phyloP scores from a whole-genome alignment of 2,888 invertebrate species.

The Drosophila maculinotata region DNA sequence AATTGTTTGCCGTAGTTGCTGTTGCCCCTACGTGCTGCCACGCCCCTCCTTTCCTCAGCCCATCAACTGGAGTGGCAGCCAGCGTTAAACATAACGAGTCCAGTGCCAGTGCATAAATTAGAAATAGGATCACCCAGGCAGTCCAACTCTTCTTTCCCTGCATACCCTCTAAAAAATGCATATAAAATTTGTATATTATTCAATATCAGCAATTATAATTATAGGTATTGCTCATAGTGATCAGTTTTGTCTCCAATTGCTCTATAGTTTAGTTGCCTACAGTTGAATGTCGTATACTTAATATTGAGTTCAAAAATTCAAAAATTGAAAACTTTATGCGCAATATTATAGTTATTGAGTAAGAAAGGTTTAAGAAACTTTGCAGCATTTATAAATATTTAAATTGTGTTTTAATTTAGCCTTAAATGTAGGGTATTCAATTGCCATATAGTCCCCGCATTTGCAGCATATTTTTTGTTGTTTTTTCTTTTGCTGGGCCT shows the following conservation, averaged over 20 bases:
- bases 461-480: not conserved
- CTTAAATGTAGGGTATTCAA: conserved; percentile 9
- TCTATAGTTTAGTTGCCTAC: too few species aligned
- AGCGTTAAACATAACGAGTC: conserved; percentile 68
- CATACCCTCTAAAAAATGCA: conserved; percentile 3
- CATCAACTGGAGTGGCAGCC: conserved; percentile 41
- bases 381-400: too few species aligned
- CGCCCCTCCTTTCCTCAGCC: not conserved
- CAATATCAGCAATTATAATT: too few species aligned
- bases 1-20: conserved; percentile 51
- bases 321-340: too few species aligned
- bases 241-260: too few species aligned
- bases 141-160: conserved; percentile 15
- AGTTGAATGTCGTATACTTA: too few species aligned
- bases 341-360: too few species aligned
- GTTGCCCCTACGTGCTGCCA: not conserved
- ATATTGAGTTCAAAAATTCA: too few species aligned
- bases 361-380: too few species aligned
- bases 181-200: too few species aligned
- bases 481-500: conserved; percentile 7
- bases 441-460: not conserved
- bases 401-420: not conserved
- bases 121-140: conserved; percentile 59
- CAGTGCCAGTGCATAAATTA: conserved; percentile 75
- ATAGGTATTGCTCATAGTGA: too few species aligned